A percentile compares a stretch with the other conserved stretches of the same genome.
phyloP scores from a whole-genome alignment of 2,888 invertebrate species.

The Caenorhabditis panamensis region DNA sequence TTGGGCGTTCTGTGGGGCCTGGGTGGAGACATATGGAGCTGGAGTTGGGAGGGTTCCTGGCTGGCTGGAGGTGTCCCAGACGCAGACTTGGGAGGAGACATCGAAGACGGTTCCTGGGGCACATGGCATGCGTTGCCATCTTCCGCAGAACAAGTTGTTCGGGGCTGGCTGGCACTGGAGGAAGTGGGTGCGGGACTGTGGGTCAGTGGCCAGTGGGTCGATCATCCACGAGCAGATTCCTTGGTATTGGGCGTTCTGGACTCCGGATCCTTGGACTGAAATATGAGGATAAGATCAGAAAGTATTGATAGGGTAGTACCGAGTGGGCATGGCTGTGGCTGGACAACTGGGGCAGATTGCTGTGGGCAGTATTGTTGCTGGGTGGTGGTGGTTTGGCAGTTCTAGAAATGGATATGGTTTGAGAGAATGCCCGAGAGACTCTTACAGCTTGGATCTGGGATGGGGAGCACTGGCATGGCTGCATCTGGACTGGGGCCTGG shows the following conservation, averaged over 20 bases:
- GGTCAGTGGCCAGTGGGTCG: constrained; percentile 79
- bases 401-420: constrained; percentile 39
- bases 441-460: constrained; percentile 58
- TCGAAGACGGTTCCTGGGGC: constrained; percentile 81
- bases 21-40: constrained; percentile 73
- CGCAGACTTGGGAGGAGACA: constrained; percentile 70
- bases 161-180: constrained; percentile 80
- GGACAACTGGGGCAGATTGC: constrained; percentile 74
- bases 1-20: constrained; percentile 70
- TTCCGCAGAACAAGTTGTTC: constrained; percentile 80
- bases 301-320: constrained; percentile 57
- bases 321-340: constrained; percentile 80
- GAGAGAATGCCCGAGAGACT: background rate
- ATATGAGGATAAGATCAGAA: background rate
- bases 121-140: constrained; percentile 80
- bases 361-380: constrained; percentile 80
- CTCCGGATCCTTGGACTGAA: constrained; percentile 77
- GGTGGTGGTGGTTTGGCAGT: constrained; percentile 78
- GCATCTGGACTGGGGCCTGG: constrained; percentile 59
- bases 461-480: constrained; percentile 61
- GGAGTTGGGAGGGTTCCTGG: constrained; percentile 73
- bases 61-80: constrained; percentile 65
- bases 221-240: constrained; percentile 82
- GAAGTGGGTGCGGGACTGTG: constrained; percentile 75
- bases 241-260: constrained; percentile 79